Conservation (phyloP, 2,113 vertebrate species). For the Neotoma lepida region DNA sequence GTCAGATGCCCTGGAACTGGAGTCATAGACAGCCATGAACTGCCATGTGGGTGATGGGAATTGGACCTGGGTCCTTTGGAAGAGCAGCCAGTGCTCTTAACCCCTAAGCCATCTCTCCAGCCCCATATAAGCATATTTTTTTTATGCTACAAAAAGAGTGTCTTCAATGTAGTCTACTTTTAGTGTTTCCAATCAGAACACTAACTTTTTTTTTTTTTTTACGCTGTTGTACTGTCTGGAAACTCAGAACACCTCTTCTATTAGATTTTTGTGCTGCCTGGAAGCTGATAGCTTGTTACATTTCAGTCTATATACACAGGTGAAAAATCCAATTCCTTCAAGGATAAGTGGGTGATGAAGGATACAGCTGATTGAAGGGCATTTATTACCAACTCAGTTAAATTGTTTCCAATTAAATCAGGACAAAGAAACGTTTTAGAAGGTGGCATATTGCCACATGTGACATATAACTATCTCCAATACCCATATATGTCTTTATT, state of each 20-base stretch:
- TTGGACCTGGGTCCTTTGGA: not conserved
- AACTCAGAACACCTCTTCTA: not conserved
- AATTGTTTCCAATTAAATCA: not conserved
- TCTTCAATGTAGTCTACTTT: not conserved
- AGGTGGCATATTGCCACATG: slow-evolving; percentile 2
- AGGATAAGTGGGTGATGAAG: not conserved
- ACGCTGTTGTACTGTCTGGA: slow-evolving; percentile 13
- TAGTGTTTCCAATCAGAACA: not conserved
- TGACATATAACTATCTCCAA: slow-evolving; percentile 76
- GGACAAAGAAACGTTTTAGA: slow-evolving; percentile 45
- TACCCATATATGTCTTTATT: slow-evolving; percentile 74
- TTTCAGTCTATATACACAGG: not conserved
- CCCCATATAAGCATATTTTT: not conserved
- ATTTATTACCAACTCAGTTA: slow-evolving; percentile 16
- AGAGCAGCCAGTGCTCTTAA: not conserved
- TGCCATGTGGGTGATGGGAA: not conserved
- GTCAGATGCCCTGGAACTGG: not conserved
- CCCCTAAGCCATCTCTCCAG: not conserved
- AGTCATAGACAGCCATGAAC: not conserved
- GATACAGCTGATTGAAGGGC: not conserved
- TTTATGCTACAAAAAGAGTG: slow-evolving; percentile 9
- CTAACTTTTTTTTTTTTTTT: too few relatives aligned
- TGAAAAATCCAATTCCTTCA: not conserved
- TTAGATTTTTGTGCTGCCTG: not conserved
- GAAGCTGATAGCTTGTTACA: not conserved